Percentiles rank a stretch among this genome's conserved stretches.
phyloP scores from a whole-genome alignment of 2,113 vertebrate species.

The Procapra przewalskii region DNA sequence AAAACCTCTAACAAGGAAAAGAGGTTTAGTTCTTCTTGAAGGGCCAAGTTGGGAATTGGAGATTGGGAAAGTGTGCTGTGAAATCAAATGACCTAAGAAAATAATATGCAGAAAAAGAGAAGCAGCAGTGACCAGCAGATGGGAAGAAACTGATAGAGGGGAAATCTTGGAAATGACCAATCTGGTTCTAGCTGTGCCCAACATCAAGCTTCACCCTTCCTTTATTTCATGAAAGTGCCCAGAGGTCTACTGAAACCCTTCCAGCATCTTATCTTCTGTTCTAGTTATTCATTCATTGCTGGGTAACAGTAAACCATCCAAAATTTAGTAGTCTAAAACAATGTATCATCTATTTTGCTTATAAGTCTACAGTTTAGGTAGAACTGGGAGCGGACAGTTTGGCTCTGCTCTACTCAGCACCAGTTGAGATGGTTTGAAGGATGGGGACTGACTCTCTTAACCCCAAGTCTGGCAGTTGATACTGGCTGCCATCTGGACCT shows the following conservation, averaged over 20 bases:
- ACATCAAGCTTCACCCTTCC: background rate
- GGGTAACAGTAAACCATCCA: background rate
- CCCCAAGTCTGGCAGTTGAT: background rate
- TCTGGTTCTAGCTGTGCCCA: background rate
- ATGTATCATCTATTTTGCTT: background rate
- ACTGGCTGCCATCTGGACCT: background rate
- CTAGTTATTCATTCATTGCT: background rate
- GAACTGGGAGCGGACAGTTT: background rate
- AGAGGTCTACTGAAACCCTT: background rate
- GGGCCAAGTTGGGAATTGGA: background rate
- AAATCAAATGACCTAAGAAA: background rate
- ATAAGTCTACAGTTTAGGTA: background rate
- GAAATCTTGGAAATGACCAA: background rate
- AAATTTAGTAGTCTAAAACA: background rate
- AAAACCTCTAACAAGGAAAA: background rate
- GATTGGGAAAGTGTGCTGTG: background rate
- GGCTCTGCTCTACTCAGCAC: background rate
- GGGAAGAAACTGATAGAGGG: background rate
- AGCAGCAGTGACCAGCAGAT: background rate
- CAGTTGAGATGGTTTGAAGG: background rate
- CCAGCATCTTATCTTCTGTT: background rate
- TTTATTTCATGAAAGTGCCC: background rate
- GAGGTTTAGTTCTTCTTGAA: background rate
- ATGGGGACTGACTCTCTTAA: background rate
- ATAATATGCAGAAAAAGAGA: background rate